Evolutionary conservation across 2,888 invertebrate genomes (phyloP), one percentile per base, ranked within the genome.

Genomic region (Gonocerus acuteangulatus): DNA sequence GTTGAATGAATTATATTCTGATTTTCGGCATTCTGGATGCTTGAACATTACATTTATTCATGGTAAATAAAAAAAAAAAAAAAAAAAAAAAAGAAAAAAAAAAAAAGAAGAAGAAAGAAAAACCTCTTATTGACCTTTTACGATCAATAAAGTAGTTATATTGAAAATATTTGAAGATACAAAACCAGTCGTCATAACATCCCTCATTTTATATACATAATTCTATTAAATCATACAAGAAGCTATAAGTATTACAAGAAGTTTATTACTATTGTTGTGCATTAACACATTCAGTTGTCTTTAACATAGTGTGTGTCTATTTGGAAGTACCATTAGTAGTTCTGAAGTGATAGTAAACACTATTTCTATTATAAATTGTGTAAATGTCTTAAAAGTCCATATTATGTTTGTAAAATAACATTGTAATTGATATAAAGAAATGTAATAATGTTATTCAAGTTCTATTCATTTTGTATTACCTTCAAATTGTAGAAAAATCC

Each of bases 351-450:
- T 57, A 57, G 57, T 34, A 57, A 22, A 47, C 45, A 57, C 57
- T 47, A 23, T 57, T 57, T 47, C 47, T 57, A 57, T 57, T 32
- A 57, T 57, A 47, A 44, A 57, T 23, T 51, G 36, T 62, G 64
- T 64, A 64, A 64, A 64, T 64, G 64, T 64, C 62, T 64, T 52
- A 57, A 54, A 62, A 65, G 60, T 65, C 64, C 60, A 62, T 62
- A 58, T 61, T 63, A 63, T 59, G 65, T 65, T 63, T 63, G 63
- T 56, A 62, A 39, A 62, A 60, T 62, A 64, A 57, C 56, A 64
- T 63, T 65, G 65, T 63, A 65, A 65, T 62, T 62, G 61, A 60
- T 63, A 56, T 57, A 62, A 62, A 59, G 56, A 60, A 61, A 62
- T 61, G 60, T 62, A 59, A 60, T 58, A 61, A 62, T 61, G 60